Base-by-base conservation (phyloP, 1,140 invertebrate species). In the Zaprionus tsacasi region DNA sequence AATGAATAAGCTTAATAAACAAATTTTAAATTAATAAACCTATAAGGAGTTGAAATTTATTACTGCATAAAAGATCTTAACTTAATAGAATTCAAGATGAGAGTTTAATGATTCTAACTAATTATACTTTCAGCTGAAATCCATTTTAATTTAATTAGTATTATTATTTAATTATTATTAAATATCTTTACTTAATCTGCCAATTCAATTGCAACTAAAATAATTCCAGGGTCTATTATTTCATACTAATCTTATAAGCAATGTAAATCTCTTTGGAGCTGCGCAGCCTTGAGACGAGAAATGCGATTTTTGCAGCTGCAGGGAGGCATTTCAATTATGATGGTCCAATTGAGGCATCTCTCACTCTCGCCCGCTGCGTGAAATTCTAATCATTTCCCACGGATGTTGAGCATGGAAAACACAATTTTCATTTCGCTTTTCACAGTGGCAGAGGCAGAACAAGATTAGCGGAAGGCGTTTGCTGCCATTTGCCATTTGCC, bases 381-480 rank as follows among this genome's bases (percentile, higher is more conserved):
- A 50, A 55, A 55, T 55, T 55, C 52, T 33, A 55, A 55, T 30
- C 52, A 55, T 55, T 55, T 55, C 27, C 52, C 25, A 33, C 27
- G 52, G 27, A 55, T 55, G 52, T 55, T 55, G 6, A 25, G 52
- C 52, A 45, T 30, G 25, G 4, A 57, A 30, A 30, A 66, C 21
- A 15, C 17, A 12, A 25, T 36, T 58, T 58, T 6, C 6, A 12
- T 50, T 68, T 35, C 38, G 25, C 43, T 33, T 67, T 67, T 50
- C 63, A 21, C 21, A 21, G 21, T n/a, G n/a, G n/a, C n/a, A n/a
- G 12, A 15, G 15, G 13, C 27, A 40, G 55, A 38, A 40, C 60
- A 11, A 56, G 65, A 61, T 70, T 63, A 70, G 27, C 59, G 72
- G 59, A 75, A 75, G 58, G 50, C 71, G 12, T 15, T 69, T 21